phyloP scores from a whole-genome alignment of 2,797 vertebrate genomes.

The Lepilemur ruficaudatus region DNA sequence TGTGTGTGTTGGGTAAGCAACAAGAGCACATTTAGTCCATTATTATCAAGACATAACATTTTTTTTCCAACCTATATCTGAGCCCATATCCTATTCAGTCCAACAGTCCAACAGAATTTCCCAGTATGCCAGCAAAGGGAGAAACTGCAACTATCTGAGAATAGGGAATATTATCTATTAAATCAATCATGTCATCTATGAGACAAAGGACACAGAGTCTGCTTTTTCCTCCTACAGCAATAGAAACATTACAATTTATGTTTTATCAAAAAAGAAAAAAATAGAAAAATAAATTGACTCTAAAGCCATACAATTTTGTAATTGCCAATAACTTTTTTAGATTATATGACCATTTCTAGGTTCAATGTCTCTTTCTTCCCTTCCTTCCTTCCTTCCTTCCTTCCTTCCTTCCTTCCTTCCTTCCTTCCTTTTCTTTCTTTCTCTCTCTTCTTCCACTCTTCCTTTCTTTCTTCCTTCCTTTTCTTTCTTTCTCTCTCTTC shows the following conservation, averaged over 20 bases:
- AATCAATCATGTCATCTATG: not conserved
- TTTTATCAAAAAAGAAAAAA: not conserved
- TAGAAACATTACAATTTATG: not conserved
- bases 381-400: fast-evolving
- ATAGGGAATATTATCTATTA: not conserved
- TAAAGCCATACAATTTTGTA: not conserved
- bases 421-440: fast-evolving
- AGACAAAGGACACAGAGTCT: not conserved
- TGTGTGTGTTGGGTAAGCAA: not conserved
- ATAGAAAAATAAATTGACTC: not conserved
- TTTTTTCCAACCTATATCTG: not conserved
- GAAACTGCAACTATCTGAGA: not conserved
- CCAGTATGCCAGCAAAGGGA: not conserved
- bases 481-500: fast-evolving
- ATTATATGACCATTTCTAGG: not conserved
- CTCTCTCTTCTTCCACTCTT: not conserved
- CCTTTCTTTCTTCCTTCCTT: fast-evolving
- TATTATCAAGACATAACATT: not conserved
- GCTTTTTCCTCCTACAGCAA: fast-evolving
- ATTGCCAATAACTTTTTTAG: not conserved
- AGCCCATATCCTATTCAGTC: not conserved
- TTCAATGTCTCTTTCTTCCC: too few species aligned
- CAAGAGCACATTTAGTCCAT: not conserved
- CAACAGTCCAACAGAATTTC: not conserved
- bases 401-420: not conserved